Conservation (phyloP, 2,113 vertebrate species). For the Lutjanus erythropterus region DNA sequence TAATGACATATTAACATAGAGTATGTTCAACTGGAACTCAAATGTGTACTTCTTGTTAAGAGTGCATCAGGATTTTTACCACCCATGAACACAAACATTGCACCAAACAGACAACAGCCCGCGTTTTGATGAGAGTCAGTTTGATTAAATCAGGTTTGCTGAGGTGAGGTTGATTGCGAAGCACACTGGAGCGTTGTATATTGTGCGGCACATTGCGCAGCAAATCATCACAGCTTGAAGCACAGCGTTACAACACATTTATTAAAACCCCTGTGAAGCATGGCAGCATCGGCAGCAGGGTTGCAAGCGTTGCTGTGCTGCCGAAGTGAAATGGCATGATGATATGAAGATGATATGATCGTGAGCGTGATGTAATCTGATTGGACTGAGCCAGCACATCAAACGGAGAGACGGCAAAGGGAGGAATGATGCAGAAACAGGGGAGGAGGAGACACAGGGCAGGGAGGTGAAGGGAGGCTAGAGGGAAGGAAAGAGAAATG, state of each 20-base stretch:
- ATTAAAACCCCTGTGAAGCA: slow-evolving; percentile 59
- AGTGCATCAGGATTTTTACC: background rate
- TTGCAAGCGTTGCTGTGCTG: slow-evolving; percentile 38
- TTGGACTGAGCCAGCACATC: slow-evolving; percentile 66
- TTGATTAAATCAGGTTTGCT: slow-evolving; percentile 57
- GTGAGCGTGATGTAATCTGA: slow-evolving; percentile 47
- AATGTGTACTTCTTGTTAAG: background rate
- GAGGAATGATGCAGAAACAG: slow-evolving; percentile 23
- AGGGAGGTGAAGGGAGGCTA: slow-evolving; percentile 30
- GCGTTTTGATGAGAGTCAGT: slow-evolving; percentile 28
- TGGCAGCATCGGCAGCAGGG: slow-evolving; percentile 36
- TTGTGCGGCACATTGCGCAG: slow-evolving; percentile 49
- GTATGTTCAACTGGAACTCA: background rate
- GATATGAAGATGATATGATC: slow-evolving; percentile 50
- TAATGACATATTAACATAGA: slow-evolving; percentile 3
- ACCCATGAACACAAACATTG: background rate
- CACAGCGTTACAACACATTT: slow-evolving; percentile 50
- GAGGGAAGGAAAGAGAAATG: slow-evolving; percentile 2
- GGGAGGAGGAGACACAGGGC: slow-evolving; percentile 19
- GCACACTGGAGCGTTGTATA: slow-evolving; percentile 50
- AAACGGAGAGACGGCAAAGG: slow-evolving; percentile 52
- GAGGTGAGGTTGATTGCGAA: slow-evolving; percentile 59
- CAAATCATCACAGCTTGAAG: slow-evolving; percentile 69
- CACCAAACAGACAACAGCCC: slow-evolving; percentile 25
- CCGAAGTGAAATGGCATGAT: slow-evolving; percentile 40